Base-by-base conservation (phyloP, 2,797 vertebrate species). In the Schizopygopsis malacanthus region DNA sequence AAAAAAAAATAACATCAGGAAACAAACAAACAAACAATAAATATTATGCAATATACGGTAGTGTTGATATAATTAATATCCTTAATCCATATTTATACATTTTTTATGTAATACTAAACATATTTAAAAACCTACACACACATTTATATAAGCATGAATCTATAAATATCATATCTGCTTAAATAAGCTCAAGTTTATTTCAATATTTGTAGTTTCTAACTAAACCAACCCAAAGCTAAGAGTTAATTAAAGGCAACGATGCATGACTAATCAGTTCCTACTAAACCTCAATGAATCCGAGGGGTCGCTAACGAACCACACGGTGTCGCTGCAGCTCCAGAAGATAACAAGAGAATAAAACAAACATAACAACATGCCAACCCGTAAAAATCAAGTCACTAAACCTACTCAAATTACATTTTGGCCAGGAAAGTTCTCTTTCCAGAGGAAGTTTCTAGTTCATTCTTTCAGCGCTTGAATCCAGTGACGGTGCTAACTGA, bases 401-500 rank as follows among this genome's bases (percentile, higher is more conserved):
- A 85, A 90, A 87, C 72, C 82, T 81, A 91, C 91, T 94, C 91
- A 81, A 54, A 90, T 93, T 93, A 90, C 92, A 93, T 91, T 86
- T 88, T 82, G 82, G 86, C 89, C 86, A 85, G 33, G 56, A 84
- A 70, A 90, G 88, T 88, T 88, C 77, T 85, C 89, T 92, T 91
- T 92, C 87, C 89, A 92, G 91, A 87, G 85, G 90, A 87, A 87
- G 89, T 90, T 89, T 88, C 88, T 87, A 91, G 91, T 87, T 92
- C 89, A 91, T 91, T 92, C 90, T 91, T 94, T 94, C 90, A 91
- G 91, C 89, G 89, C 92, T 90, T 90, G 89, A 79, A 83, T 87
- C 88, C 86, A 87, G 82, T 85, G 88, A 88, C 85, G 73, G 45
- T 89, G n/a, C 70, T 83, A 80, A 83, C 11, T 71, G 37, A 41